A percentile compares a stretch with the other conserved stretches of the same genome.
phyloP scores from a whole-genome alignment of 2,888 invertebrate genomes.

The Pilophorus perplexus region DNA sequence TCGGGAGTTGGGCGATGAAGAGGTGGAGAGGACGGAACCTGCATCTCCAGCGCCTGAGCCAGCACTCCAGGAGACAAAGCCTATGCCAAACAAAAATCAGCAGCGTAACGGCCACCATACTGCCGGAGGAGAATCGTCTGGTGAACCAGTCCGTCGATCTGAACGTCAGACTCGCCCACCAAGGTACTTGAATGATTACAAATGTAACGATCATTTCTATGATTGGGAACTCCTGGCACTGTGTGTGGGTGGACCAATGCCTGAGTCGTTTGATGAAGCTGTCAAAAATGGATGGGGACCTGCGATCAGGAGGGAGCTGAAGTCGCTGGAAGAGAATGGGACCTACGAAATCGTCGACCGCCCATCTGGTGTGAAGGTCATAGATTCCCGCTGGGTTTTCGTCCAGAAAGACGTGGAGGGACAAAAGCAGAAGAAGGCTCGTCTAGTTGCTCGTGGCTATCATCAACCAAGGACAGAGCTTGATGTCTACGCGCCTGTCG shows the following conservation, averaged over 20 bases:
- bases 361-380: not conserved
- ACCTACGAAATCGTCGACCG: slow-evolving; percentile 8
- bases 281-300: slow-evolving; percentile 15
- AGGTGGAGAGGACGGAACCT: not conserved
- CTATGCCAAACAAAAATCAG: too few species aligned
- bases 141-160: not conserved
- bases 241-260: not conserved
- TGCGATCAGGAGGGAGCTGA: slow-evolving; percentile 22
- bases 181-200: not conserved
- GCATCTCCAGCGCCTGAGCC: not conserved
- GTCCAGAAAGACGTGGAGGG: not conserved
- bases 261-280: slow-evolving; percentile 10
- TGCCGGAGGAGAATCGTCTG: not conserved
- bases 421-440: not conserved
- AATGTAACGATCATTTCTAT: too few species aligned
- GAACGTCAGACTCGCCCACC: not conserved
- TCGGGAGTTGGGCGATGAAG: not conserved
- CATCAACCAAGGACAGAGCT: slow-evolving; percentile 7
- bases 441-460: too few species aligned
- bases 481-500: slow-evolving; percentile 12
- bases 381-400: slow-evolving; percentile 28
- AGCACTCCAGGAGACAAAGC: not conserved
- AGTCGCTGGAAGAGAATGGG: slow-evolving; percentile 17
- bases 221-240: too few species aligned
- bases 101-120: not conserved